These are phyloP conservation scores for Athetis lepigone DNA, from an alignment of 2,888 invertebrate species.

Conservation along the genomic window DNA sequence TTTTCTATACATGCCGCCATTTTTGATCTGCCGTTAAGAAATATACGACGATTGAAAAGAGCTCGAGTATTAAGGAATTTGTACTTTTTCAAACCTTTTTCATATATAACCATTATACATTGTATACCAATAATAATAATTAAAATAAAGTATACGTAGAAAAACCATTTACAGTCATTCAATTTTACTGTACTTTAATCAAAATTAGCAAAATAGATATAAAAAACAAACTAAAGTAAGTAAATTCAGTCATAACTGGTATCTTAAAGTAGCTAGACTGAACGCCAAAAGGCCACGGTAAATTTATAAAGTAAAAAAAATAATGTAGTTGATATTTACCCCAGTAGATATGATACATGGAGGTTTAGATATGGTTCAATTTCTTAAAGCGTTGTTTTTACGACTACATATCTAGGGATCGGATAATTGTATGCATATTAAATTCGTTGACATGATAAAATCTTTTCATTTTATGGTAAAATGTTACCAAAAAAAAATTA, in stretches of 20 bases:
- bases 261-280: conserved; percentile 2
- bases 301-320: conserved; percentile 8
- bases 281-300: conserved; percentile 19
- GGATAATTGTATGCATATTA: too few species aligned
- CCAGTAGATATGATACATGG: neutral
- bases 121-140: conserved; percentile 13
- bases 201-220: conserved; percentile 4
- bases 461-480: too few species aligned
- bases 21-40: too few species aligned
- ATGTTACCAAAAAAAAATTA: too few species aligned
- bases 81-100: neutral
- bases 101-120: conserved; percentile 1
- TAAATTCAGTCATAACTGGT: neutral
- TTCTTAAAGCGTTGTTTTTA: neutral
- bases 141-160: conserved; percentile 12
- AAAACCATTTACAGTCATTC: neutral
- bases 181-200: neutral
- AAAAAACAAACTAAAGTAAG: neutral
- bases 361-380: neutral
- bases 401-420: too few species aligned
- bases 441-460: too few species aligned
- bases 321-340: neutral
- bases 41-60: too few species aligned
- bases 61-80: neutral
- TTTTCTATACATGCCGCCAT: too few species aligned